phyloP scores from a whole-genome alignment of 2,113 vertebrate species.

The Grantiella picta region DNA sequence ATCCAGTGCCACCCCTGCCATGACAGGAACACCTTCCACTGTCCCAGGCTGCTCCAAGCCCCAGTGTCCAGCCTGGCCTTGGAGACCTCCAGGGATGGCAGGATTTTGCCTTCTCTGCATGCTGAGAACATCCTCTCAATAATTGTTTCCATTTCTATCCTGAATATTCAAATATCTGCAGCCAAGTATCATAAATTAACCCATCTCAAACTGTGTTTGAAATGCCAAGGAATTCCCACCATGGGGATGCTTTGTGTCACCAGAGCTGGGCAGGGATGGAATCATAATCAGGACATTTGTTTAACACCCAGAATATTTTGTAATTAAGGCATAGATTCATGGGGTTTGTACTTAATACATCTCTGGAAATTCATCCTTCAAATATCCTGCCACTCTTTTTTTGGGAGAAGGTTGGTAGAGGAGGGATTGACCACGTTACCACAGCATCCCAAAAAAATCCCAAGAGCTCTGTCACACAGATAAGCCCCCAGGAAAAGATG shows the following conservation, averaged over 20 bases:
- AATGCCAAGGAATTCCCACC: background rate
- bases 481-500: background rate
- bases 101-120: background rate
- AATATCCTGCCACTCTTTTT: background rate
- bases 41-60: background rate
- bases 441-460: background rate
- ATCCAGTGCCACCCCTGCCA: background rate
- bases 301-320: background rate
- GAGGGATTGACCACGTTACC: background rate
- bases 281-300: background rate
- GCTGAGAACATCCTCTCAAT: fast-evolving
- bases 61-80: fast-evolving
- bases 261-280: background rate
- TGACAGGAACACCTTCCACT: background rate
- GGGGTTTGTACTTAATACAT: background rate
- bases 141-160: background rate
- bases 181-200: background rate
- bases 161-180: background rate
- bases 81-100: background rate
- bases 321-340: background rate
- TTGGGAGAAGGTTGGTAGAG: background rate
- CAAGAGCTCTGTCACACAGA: background rate
- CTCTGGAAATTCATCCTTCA: background rate
- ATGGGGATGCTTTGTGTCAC: fast-evolving
- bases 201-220: background rate